Evolutionary conservation across 2,888 invertebrate species (phyloP).

Genomic region (Micoletzkya japonica): DNA sequence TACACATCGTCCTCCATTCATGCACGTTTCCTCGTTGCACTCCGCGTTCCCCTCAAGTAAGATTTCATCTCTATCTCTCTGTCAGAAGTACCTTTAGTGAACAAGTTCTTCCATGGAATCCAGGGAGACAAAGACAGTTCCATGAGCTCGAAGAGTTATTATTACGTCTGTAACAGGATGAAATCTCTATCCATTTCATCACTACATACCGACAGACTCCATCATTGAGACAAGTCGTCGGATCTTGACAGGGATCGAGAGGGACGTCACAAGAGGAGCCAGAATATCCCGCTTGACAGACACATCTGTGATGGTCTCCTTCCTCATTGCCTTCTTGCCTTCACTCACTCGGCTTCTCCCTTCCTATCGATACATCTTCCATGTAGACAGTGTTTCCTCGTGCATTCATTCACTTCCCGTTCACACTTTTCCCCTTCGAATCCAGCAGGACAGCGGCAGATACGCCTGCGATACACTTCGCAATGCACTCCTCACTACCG

Average conservation of each 20-base stretch:
- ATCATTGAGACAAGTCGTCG: slow-evolving; percentile 7
- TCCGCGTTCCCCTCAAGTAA: neutral
- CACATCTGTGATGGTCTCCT: slow-evolving; percentile 39
- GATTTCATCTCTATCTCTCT: neutral
- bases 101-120: slow-evolving; percentile 7
- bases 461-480: too few species aligned
- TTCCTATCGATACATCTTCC: slow-evolving; percentile 45
- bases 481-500: too few species aligned
- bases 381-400: slow-evolving; percentile 31
- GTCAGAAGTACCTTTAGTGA: neutral
- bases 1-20: slow-evolving; percentile 42
- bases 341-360: slow-evolving; percentile 34
- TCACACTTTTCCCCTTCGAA: slow-evolving; percentile 52
- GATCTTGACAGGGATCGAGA: slow-evolving; percentile 41
- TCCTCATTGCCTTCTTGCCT: neutral
- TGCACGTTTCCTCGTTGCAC: slow-evolving; percentile 35
- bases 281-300: slow-evolving; percentile 45
- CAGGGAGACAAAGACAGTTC: slow-evolving; percentile 24
- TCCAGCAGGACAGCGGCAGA: slow-evolving; percentile 36
- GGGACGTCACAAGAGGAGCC: slow-evolving; percentile 43
- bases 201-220: slow-evolving; percentile 19
- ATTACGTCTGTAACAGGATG: slow-evolving; percentile 3
- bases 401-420: slow-evolving; percentile 48
- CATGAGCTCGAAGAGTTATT: neutral
- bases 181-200: neutral